Evolutionary conservation across 2,888 invertebrate genomes (phyloP).

Genomic region (Drosophila conformis): DNA sequence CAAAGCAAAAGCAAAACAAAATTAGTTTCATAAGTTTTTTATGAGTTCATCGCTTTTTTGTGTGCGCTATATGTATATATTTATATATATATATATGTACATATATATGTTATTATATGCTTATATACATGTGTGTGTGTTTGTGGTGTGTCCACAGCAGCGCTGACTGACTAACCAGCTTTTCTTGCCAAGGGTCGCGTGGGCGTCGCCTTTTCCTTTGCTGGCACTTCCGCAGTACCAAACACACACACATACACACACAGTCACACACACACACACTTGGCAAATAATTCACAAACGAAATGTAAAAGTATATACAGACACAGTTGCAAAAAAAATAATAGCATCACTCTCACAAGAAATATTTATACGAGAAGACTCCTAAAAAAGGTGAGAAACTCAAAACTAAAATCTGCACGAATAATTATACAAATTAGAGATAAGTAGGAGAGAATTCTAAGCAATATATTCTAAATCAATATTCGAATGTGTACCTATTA

Average conservation of each 20-base stretch:
- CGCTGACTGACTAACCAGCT: slow-evolving; percentile 71
- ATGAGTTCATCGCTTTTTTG: slow-evolving; percentile 81
- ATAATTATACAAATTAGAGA: neutral
- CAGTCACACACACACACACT: slow-evolving; percentile 36
- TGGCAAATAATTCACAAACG: slow-evolving; percentile 72
- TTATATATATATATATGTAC: neutral
- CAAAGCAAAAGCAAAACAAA: slow-evolving; percentile 77
- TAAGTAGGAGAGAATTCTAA: neutral
- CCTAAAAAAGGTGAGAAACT: neutral
- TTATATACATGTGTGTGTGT: slow-evolving; percentile 15
- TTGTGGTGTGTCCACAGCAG: slow-evolving; percentile 44
- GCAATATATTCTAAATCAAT: no score
- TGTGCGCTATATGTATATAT: slow-evolving; percentile 30
- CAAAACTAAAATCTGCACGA: neutral
- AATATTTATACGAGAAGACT: neutral
- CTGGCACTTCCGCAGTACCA: slow-evolving; percentile 60
- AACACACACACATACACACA: slow-evolving; percentile 41
- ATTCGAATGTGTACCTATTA: neutral
- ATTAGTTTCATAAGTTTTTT: slow-evolving; percentile 81
- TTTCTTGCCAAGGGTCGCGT: slow-evolving; percentile 77
- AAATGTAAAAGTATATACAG: slow-evolving; percentile 32
- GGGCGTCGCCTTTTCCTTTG: slow-evolving; percentile 57
- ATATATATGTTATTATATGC: slow-evolving; percentile 3
- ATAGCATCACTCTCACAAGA: neutral
- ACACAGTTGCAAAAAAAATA: neutral